Evolutionary conservation across 2,113 vertebrate species (phyloP), one percentile per base, ranked within the genome.

Genomic region (Malurus melanocephalus): DNA sequence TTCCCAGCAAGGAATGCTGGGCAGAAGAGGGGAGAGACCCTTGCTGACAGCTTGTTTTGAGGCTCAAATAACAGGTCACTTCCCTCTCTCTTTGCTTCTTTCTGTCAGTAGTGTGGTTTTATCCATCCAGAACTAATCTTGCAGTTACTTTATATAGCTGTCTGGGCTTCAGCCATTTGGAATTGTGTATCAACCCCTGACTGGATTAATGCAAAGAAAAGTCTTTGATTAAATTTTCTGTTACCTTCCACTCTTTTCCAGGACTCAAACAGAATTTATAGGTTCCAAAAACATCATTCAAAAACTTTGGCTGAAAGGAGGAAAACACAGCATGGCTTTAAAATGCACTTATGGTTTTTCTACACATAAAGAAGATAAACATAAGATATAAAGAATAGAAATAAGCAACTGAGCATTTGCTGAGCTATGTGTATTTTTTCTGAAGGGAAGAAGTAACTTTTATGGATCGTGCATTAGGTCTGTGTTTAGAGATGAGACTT

Each of bases 1-100:
- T 78, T 88, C 65, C 27, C 45, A 56, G 28, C 0, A 0, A 81
- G 28, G 23, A 85, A 13, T 2, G 0, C 1, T 66, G 55, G 43
- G 7, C 35, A 52, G 7, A 15, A 80, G 23, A 82, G 46, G 18
- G 26, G n/a, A 60, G 33, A 76, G 15, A 80, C 12, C 43, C 8
- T 77, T 69, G 18, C 7, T 85, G 51, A 33, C 35, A 68, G 51
- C 35, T 61, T 64, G 19, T 3, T 2, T 45, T 76, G 56, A 62
- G 38, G 28, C 20, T 64, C 22, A 59, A 62, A n/a, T 43, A 48
- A 30, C 17, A 53, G 60, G 42, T 89, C 55, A 17, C 17, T 57
- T 57, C 19, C 55, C 30, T 68, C 28, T 62, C 33, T 74, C 45
- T 51, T 87, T 79, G 15, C 72, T 73, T 53, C 28, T 61, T 85